Percentiles rank a stretch among this genome's conserved stretches.
These are phyloP conservation scores for Ctenicera cuprea DNA, from an alignment of 2,888 invertebrate species.

Conservation along the genomic window DNA sequence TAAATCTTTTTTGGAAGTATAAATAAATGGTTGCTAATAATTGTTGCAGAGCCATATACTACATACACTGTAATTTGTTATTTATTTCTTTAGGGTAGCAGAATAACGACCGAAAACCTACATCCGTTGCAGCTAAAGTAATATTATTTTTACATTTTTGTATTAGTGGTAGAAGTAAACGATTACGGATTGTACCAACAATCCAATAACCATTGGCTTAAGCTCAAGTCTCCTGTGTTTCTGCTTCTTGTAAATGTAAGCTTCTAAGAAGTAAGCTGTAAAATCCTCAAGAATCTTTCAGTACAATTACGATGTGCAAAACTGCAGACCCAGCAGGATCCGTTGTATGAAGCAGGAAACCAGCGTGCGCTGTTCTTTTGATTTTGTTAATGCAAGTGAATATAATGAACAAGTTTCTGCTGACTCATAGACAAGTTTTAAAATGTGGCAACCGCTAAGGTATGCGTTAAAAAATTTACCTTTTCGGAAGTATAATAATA, in stretches of 20 bases:
- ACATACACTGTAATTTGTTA: too few species aligned
- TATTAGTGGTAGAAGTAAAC: too few species aligned
- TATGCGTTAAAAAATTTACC: not conserved
- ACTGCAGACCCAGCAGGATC: constrained; percentile 32
- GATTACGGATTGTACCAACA: too few species aligned
- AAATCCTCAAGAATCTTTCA: not conserved
- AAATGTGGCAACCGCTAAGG: not conserved
- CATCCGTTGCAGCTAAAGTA: too few species aligned
- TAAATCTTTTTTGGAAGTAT: too few species aligned
- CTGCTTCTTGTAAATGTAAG: not conserved
- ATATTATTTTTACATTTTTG: too few species aligned
- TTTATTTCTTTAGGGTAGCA: too few species aligned
- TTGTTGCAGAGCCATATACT: too few species aligned
- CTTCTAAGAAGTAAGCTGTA: not conserved
- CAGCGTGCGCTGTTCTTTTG: constrained; percentile 23
- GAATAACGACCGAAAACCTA: too few species aligned
- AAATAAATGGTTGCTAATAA: too few species aligned
- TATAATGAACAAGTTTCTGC: constrained; percentile 18
- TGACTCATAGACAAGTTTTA: constrained; percentile 21
- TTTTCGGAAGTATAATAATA: not conserved
- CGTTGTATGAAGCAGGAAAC: constrained; percentile 28
- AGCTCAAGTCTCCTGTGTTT: too few species aligned
- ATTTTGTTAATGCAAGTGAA: constrained; percentile 25
- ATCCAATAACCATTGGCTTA: too few species aligned
- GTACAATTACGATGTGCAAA: constrained; percentile 10